These are phyloP conservation scores for Epirrhoe tristata DNA, from an alignment of 2,888 invertebrate species.

Conservation along the genomic window DNA sequence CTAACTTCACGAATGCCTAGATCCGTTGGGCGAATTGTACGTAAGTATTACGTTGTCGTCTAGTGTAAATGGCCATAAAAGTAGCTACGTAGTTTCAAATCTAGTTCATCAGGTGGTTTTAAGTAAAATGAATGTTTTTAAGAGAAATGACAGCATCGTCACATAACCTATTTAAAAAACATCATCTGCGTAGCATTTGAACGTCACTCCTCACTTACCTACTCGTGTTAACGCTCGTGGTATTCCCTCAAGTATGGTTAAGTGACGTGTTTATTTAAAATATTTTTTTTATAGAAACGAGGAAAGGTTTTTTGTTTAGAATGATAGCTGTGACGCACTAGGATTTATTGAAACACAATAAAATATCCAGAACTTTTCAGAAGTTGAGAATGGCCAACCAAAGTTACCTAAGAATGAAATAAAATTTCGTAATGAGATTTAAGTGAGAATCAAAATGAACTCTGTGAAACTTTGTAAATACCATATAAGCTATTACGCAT, in stretches of 20 bases:
- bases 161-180: slow-evolving; percentile 10
- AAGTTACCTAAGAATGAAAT: no score
- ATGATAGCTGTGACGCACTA: no score
- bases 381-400: no score
- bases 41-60: slow-evolving; percentile 6
- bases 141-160: slow-evolving; percentile 12
- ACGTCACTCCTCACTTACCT: no score
- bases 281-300: neutral
- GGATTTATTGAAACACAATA: no score
- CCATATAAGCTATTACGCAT: neutral
- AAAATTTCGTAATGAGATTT: no score
- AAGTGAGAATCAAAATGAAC: no score
- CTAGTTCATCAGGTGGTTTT: slow-evolving; percentile 16
- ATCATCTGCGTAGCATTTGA: neutral
- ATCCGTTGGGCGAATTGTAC: no score
- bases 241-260: neutral
- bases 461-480: no score
- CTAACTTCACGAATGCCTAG: no score
- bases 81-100: neutral
- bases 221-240: neutral
- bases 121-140: slow-evolving; percentile 9
- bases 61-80: neutral
- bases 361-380: no score
- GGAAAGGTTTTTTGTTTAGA: no score
- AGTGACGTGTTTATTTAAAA: neutral